Evolutionary conservation across 1,140 invertebrate species (phyloP), one percentile per base, ranked within the genome.

Genomic region (Mesaphorura yosii): DNA sequence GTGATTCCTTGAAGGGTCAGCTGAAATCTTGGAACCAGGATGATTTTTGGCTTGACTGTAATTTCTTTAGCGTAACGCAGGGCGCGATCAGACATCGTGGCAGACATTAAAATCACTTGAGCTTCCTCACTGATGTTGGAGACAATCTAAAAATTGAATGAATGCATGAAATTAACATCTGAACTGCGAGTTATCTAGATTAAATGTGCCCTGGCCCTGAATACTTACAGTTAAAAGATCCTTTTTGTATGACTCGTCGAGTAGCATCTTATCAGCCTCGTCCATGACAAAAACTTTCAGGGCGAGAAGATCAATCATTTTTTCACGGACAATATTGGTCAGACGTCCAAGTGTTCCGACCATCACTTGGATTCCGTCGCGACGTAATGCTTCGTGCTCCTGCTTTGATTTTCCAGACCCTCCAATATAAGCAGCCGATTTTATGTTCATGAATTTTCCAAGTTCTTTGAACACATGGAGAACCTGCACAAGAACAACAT

Each of bases 191-290:
- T 34, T 34, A 34, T 34, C n/a, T n/a, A 34, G n/a, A 34, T 34
- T 34, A 34, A 34, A 34, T 10, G 31, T 34, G n/a, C 31, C 10
- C 10, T 10, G 10, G n/a, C 10, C n/a, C n/a, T 34, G 10, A 34
- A 48, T 23, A 48, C 29, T 50, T 50, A 40, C 34, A 17, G 23
- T n/a, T 20, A 7, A 3, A 20, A 42, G n/a, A n/a, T 44, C n/a
- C 2, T n/a, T 7, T 20, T 22, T 34, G n/a, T 17, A 46, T 3
- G 3, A 10, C n/a, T 20, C 6, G 27, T 37, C 41, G n/a, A 27
- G 34, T 1, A 56, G 6, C 54, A 56, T 51, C 41, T 56, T 42
- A 20, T 56, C 54, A 14, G 54, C 54, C 19, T 56, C 54, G 45
- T 56, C 54, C 7, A 56, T 7, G 1, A 37, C 48, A 10, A 56